A percentile compares a stretch with the other conserved stretches of the same genome.
Evolutionary conservation across 2,113 vertebrate genomes (phyloP).

Genomic region (Petaurus breviceps): DNA sequence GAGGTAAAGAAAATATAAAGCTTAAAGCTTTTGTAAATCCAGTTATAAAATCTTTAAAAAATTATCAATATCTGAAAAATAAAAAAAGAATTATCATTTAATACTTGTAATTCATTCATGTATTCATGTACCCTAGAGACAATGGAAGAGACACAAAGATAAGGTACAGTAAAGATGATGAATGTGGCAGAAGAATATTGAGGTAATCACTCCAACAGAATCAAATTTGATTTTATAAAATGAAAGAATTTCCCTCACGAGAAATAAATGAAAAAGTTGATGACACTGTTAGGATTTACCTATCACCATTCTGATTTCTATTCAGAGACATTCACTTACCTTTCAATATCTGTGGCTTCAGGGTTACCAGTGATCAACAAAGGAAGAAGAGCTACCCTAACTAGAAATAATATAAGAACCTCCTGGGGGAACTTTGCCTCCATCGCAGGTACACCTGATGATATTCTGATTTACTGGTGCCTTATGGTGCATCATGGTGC

Average conservation of each 20-base stretch:
- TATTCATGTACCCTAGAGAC: neutral
- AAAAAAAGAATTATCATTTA: neutral
- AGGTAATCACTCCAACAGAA: neutral
- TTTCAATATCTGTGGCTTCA: fast-evolving
- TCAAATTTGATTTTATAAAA: neutral
- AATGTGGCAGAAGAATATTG: neutral
- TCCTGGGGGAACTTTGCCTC: neutral
- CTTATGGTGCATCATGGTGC: neutral
- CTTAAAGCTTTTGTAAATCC: neutral
- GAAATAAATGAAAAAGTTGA: neutral
- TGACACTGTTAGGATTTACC: neutral
- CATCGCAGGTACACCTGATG: fast-evolving
- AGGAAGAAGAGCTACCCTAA: fast-evolving
- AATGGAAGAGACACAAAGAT: neutral
- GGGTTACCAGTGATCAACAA: neutral
- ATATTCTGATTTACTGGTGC: fast-evolving
- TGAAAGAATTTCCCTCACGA: neutral
- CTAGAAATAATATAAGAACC: fast-evolving
- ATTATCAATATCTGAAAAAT: neutral
- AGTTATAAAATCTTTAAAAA: fast-evolving
- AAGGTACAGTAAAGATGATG: neutral
- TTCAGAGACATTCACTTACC: fast-evolving
- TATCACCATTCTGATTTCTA: neutral
- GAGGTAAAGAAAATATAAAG: neutral
- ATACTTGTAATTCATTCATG: neutral